Evolutionary conservation across 2,797 vertebrate species (phyloP), one percentile per base, ranked within the genome.

Genomic region (Hippoglossus hippoglossus): DNA sequence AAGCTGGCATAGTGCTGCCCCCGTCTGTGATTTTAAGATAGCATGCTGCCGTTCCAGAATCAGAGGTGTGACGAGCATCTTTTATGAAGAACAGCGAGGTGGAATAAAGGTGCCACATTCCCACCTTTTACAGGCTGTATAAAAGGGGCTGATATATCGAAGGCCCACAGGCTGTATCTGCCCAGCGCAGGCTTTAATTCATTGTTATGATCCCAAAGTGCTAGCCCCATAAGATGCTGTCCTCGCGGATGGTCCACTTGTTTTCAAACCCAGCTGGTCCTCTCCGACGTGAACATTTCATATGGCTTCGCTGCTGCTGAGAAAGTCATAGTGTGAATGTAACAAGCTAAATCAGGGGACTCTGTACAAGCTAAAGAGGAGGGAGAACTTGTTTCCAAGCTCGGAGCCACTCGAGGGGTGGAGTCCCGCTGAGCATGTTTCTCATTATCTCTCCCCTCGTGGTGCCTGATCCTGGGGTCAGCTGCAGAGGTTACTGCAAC

Each of bases 401-500:
- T 50, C 44, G 54, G 22, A 54, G 55, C 63, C 56, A 28, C 62
- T 75, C 56, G 34, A 80, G 11, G 63, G 58, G 57, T 60, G 25
- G 68, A 71, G 26, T 74, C 80, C 72, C n/a, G 63, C 80, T 73
- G 79, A 78, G 81, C 68, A 63, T 75, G 60, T 21, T 66, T 72
- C 81, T 90, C 81, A 86, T 89, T 86, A 84, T 85, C 72, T 69
- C 62, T 80, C 39, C 61, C 80, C 52, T 34, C 6, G 60, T 72
- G 71, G 77, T 71, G 78, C 67, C 6, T 64, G 79, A 79, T 80
- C 78, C n/a, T 25, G 47, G 71, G 76, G 76, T 89, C 80, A 66
- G 44, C 66, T 46, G 50, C 50, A 67, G 75, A 76, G 78, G 76
- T 80, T 67, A 65, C 74, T 49, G 50, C 56, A 74, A 57, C 77